phyloP scores from a whole-genome alignment of 2,888 invertebrate species.

The Crocallis elinguaria region DNA sequence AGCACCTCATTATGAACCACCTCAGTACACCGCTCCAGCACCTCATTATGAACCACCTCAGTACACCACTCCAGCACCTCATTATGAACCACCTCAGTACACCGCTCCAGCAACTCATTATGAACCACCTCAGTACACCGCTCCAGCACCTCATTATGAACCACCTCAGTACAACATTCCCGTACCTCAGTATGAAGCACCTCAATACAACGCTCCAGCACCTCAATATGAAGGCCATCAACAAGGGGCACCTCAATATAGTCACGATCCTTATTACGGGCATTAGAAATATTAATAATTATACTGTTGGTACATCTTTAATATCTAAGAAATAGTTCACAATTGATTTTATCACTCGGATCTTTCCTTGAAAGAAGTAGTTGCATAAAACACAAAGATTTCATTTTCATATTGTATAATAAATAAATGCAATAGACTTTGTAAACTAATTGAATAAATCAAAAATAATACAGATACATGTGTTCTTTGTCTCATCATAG shows the following conservation, averaged over 20 bases:
- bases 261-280: conserved; percentile 72
- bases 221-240: conserved; percentile 39
- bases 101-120: conserved; percentile 3
- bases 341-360: conserved; percentile 40
- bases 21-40: conserved; percentile 5
- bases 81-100: conserved; percentile 16
- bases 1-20: conserved; percentile 5
- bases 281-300: conserved; percentile 47
- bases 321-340: not conserved
- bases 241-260: conserved; percentile 42
- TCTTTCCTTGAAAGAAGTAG: conserved; percentile 47
- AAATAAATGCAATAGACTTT: too few relatives aligned
- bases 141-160: conserved; percentile 3
- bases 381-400: conserved; percentile 15
- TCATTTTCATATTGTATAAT: conserved; percentile 1
- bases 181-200: conserved; percentile 13
- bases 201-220: conserved; percentile 18
- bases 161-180: conserved; percentile 8
- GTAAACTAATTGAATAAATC: too few relatives aligned
- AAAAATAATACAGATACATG: not conserved
- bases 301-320: not conserved
- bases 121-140: not conserved
- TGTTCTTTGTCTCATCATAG: conserved; percentile 56
- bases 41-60: conserved; percentile 1
- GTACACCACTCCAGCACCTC: conserved; percentile 1